phyloP scores from a whole-genome alignment of 1,140 invertebrate species.

The Eulimnadia texana region DNA sequence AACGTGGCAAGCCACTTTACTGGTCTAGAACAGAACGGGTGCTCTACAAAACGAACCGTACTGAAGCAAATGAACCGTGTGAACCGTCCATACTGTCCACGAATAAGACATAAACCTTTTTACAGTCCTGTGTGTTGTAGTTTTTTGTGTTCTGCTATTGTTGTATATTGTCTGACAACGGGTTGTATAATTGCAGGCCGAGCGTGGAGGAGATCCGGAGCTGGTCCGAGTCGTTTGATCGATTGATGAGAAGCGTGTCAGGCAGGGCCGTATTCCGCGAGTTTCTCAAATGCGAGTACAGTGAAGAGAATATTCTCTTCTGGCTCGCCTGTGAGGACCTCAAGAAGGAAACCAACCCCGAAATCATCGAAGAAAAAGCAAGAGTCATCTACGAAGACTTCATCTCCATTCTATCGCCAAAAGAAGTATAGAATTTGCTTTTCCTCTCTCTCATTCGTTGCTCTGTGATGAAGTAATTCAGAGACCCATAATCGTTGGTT shows the following conservation, averaged over 20 bases:
- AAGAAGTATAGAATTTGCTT: conserved; percentile 68
- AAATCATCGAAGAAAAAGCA: conserved; percentile 90
- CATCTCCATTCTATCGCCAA: conserved; percentile 97
- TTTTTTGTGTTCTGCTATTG: neutral
- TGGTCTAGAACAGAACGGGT: no score
- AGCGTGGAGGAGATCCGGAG: conserved; percentile 79
- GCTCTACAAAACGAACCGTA: no score
- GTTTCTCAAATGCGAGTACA: conserved; percentile 96
- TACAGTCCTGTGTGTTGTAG: neutral
- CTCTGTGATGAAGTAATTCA: neutral
- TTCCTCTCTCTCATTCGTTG: no score
- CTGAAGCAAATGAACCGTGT: no score
- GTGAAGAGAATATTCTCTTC: conserved; percentile 98
- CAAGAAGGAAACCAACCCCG: conserved; percentile 82
- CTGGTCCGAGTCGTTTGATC: conserved; percentile 93
- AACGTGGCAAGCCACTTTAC: no score
- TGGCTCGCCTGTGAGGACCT: conserved; percentile 97
- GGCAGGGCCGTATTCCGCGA: conserved; percentile 92
- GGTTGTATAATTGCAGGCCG: conserved; percentile 58
- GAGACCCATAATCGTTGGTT: no score
- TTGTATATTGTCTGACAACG: no score
- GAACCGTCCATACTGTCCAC: no score
- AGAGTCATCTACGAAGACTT: conserved; percentile 98
- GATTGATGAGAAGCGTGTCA: conserved; percentile 74
- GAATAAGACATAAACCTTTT: no score